These are phyloP conservation scores for Onychomys arenicola DNA, from an alignment of 2,797 vertebrate genomes.

Conservation along the genomic window DNA sequence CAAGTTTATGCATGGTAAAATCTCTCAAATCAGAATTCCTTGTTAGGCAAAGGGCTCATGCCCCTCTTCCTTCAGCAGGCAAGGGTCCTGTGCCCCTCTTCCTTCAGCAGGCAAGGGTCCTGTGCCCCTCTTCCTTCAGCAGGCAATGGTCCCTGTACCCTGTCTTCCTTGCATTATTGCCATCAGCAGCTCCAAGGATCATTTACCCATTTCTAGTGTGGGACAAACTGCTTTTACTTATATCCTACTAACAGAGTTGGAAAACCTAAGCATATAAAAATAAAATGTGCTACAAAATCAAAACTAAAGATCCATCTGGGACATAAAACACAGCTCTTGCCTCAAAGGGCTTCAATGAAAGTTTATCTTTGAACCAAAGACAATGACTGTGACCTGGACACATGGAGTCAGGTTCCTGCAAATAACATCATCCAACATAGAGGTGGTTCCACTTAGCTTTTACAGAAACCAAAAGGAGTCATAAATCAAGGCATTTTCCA, in stretches of 20 bases:
- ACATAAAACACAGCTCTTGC: not conserved
- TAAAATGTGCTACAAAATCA: not conserved
- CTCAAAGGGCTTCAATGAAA: not conserved
- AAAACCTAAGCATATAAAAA: not conserved
- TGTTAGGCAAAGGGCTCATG: not conserved
- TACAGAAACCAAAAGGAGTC: not conserved
- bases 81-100: too few species aligned
- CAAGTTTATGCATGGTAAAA: not conserved
- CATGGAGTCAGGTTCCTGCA: not conserved
- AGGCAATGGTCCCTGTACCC: not conserved
- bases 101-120: not conserved
- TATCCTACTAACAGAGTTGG: not conserved
- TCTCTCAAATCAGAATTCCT: not conserved
- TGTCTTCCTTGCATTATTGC: not conserved
- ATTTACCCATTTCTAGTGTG: not conserved
- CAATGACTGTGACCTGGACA: not conserved
- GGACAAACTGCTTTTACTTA: not conserved
- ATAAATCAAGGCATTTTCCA: not conserved
- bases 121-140: not conserved
- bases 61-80: not conserved
- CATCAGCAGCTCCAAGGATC: not conserved
- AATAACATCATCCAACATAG: not conserved
- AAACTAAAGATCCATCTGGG: not conserved
- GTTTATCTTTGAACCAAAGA: not conserved
- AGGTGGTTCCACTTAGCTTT: not conserved